phyloP scores from a whole-genome alignment of 2,797 vertebrate genomes.

The Strix occidentalis region DNA sequence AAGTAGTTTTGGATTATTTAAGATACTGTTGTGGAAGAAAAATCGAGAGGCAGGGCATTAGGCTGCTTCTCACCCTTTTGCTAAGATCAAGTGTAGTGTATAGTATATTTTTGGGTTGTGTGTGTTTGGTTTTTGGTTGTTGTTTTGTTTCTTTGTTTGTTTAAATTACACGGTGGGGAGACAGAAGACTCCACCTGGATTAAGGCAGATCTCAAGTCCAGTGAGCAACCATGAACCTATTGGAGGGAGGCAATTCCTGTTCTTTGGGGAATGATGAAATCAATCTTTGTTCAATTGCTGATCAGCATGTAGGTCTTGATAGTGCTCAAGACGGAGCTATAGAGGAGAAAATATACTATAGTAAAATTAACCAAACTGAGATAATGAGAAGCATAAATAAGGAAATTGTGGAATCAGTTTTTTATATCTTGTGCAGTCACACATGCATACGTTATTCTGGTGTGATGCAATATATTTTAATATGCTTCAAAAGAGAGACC shows the following conservation, averaged over 20 bases:
- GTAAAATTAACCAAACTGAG: not conserved
- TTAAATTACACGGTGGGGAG: not conserved
- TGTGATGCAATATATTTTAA: not conserved
- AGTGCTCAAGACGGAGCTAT: not conserved
- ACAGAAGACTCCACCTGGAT: not conserved
- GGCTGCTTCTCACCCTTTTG: not conserved
- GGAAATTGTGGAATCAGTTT: not conserved
- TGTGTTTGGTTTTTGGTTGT: not conserved
- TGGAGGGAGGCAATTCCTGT: not conserved
- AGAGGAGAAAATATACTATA: not conserved
- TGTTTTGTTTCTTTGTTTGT: too few relatives aligned
- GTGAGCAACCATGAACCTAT: not conserved
- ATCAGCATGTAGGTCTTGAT: not conserved
- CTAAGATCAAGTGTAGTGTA: not conserved
- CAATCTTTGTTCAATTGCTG: fast-evolving
- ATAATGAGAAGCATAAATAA: not conserved
- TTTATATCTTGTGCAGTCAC: not conserved
- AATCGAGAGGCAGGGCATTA: not conserved
- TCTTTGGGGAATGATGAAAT: not conserved
- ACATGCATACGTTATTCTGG: not conserved
- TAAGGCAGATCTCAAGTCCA: not conserved
- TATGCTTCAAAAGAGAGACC: not conserved
- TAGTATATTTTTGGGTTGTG: not conserved
- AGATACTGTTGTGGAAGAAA: not conserved
- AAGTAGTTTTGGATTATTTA: not conserved